phyloP scores from a whole-genome alignment of 2,113 vertebrate genomes.

The Neolamprologus modestus region DNA sequence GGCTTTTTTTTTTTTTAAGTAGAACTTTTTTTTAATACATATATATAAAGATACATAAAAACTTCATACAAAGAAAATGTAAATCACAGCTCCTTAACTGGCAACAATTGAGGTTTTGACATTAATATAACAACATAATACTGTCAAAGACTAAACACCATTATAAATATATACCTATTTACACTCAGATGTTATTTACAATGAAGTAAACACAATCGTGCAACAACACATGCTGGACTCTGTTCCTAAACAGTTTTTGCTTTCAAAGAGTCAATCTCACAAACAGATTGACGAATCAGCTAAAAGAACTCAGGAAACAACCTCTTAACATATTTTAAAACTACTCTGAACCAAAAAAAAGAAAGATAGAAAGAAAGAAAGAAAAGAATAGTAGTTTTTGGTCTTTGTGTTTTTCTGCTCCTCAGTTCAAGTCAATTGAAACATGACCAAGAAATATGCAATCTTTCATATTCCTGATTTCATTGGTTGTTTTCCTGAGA shows the following conservation, averaged over 20 bases:
- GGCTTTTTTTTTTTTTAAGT: background rate
- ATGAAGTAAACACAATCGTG: background rate
- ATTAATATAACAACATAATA: conserved; percentile 10
- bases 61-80: conserved; percentile 22
- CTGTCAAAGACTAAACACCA: conserved; percentile 9
- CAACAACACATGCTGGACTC: background rate
- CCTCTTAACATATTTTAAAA: background rate
- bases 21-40: background rate
- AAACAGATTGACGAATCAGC: background rate
- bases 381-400: background rate
- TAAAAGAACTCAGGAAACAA: background rate
- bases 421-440: background rate
- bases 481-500: background rate
- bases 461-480: background rate
- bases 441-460: background rate
- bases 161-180: conserved; percentile 15
- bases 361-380: accelerated
- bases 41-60: background rate
- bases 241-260: background rate
- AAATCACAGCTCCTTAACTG: conserved; percentile 10
- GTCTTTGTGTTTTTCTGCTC: background rate
- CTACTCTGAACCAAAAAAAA: background rate
- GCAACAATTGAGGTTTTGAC: conserved; percentile 1
- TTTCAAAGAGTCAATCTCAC: background rate
- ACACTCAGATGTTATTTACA: conserved; percentile 19